Percentiles rank a stretch among this genome's conserved stretches.
Evolutionary conservation across 1,140 invertebrate genomes (phyloP).

Genomic region (Bradysia coprophila): DNA sequence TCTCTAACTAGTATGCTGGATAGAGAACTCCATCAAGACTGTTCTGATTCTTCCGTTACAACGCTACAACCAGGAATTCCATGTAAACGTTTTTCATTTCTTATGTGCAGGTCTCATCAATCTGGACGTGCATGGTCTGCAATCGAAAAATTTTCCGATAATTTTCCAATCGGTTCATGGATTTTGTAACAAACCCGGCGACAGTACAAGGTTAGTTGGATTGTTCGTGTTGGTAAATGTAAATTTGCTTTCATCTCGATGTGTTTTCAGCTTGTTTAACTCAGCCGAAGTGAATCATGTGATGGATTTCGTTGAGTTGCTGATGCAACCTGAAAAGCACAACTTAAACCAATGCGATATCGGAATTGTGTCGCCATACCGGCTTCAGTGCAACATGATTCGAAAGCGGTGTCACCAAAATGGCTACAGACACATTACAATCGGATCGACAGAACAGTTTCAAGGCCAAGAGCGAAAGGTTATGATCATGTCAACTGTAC

Average conservation of each 20-base stretch:
- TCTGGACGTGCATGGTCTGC: background rate
- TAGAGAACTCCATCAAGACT: no score
- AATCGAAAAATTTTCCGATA: conserved; percentile 29
- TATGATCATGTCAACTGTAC: background rate
- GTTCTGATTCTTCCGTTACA: no score
- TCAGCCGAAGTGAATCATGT: conserved; percentile 12
- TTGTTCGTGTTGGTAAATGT: conserved; percentile 28
- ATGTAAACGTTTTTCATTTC: background rate
- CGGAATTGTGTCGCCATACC: conserved; percentile 43
- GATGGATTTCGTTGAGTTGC: background rate
- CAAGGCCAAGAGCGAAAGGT: no score
- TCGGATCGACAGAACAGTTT: background rate
- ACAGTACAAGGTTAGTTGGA: conserved; percentile 48
- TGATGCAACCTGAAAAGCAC: background rate
- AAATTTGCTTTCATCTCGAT: background rate
- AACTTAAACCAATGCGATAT: background rate
- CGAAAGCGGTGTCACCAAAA: background rate
- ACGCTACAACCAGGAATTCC: background rate
- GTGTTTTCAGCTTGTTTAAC: conserved; percentile 22
- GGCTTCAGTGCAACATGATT: conserved; percentile 8
- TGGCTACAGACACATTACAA: background rate
- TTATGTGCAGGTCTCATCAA: background rate
- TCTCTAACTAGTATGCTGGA: background rate
- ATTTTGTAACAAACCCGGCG: background rate
- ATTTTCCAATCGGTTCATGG: conserved; percentile 38